Conservation (phyloP, 2,888 invertebrate species). For the Aleiodes testaceus region DNA sequence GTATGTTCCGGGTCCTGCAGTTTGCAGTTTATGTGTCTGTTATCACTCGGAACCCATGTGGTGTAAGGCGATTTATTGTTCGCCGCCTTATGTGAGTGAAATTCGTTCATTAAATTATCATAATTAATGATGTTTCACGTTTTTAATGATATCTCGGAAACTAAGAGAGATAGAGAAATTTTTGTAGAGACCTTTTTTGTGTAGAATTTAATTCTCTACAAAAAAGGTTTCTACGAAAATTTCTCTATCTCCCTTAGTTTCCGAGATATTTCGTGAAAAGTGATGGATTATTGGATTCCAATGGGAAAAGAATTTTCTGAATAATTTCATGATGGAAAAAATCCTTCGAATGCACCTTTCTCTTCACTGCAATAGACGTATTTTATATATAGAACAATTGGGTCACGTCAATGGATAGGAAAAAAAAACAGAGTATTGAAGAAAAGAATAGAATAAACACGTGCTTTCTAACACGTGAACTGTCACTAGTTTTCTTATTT, state of each 20-base stretch:
- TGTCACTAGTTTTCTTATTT: neutral
- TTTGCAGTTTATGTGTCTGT: constrained; percentile 89
- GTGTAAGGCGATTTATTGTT: constrained; percentile 91
- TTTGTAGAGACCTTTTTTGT: no score
- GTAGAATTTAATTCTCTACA: no score
- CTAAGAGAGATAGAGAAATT: no score
- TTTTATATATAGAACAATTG: neutral
- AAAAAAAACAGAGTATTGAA: neutral
- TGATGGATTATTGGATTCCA: neutral
- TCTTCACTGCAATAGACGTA: neutral
- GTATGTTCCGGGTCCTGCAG: constrained; percentile 89
- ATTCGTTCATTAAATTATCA: no score
- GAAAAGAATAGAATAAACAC: neutral
- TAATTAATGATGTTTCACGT: no score
- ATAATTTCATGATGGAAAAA: neutral
- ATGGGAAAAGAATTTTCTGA: neutral
- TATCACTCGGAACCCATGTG: constrained; percentile 90
- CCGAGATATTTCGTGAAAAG: no score
- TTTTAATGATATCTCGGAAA: neutral
- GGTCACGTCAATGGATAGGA: neutral
- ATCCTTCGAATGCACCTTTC: neutral
- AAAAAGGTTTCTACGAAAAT: no score
- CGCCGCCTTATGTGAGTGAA: constrained; percentile 86
- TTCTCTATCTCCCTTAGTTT: no score
- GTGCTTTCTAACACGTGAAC: neutral